A percentile compares a stretch with the other conserved stretches of the same genome.
These are phyloP conservation scores for Rhynchophorus ferrugineus DNA, from an alignment of 1,140 invertebrate genomes.

Conservation along the genomic window DNA sequence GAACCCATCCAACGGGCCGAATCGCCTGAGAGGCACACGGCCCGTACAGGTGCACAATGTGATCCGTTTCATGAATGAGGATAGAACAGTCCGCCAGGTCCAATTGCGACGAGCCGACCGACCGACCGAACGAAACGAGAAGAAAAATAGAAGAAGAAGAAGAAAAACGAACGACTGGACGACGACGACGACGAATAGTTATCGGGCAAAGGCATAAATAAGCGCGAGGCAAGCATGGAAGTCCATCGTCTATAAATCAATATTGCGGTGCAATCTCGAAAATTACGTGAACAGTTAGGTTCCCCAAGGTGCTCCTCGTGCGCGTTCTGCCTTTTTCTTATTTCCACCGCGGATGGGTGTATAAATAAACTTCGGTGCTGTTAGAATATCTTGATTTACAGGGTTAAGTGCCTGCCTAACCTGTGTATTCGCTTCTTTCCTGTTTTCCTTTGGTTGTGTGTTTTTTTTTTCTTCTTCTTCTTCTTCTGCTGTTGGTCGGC, in stretches of 20 bases:
- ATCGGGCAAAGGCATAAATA: conserved; percentile 18
- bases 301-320: conserved; percentile 23
- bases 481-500: background rate
- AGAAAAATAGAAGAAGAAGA: too few species aligned
- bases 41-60: too few species aligned
- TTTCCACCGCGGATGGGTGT: conserved; percentile 17
- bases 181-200: too few species aligned
- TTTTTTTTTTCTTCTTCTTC: background rate
- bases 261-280: conserved; percentile 19
- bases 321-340: conserved; percentile 19
- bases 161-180: too few species aligned
- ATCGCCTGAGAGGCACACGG: too few species aligned
- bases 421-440: conserved; percentile 16
- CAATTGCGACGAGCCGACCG: too few species aligned
- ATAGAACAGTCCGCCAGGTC: too few species aligned
- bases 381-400: conserved; percentile 25
- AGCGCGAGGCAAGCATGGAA: conserved; percentile 10
- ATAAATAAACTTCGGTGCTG: conserved; percentile 22
- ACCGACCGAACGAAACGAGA: too few species aligned
- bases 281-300: conserved; percentile 24
- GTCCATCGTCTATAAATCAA: conserved; percentile 22
- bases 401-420: conserved; percentile 24
- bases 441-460: conserved; percentile 2
- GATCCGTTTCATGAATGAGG: too few species aligned
- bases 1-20: too few species aligned